phyloP scores from a whole-genome alignment of 2,888 invertebrate species.

The Stegana nigrithorax region DNA sequence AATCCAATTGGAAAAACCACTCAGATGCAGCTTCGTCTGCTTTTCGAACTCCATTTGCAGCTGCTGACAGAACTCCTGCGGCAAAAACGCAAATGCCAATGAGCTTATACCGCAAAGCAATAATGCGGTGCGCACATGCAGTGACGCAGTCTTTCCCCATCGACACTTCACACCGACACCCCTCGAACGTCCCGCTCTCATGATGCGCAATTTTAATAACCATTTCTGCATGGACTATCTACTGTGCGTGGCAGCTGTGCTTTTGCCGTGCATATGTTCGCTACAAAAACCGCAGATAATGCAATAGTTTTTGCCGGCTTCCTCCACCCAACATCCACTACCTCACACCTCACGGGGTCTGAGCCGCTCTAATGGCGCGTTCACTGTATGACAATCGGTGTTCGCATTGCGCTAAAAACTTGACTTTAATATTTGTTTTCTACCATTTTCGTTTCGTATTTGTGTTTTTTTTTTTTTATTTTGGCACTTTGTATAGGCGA shows the following conservation, averaged over 20 bases:
- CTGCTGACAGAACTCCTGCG: constrained; percentile 16
- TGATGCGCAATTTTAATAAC: constrained; percentile 11
- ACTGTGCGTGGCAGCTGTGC: not conserved
- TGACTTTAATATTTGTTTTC: no score
- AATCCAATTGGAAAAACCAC: constrained; percentile 7
- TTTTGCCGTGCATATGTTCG: not conserved
- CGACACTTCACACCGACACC: not conserved
- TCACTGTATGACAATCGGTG: no score
- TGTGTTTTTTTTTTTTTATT: no score
- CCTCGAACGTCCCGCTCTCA: not conserved
- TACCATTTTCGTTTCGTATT: no score
- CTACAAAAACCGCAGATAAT: not conserved
- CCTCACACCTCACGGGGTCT: no score
- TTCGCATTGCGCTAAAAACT: no score
- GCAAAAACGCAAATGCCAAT: constrained; percentile 13
- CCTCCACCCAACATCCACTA: no score
- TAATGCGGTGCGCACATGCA: not conserved
- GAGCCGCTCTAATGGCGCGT: no score
- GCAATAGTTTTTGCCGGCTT: not conserved
- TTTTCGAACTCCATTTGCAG: constrained; percentile 15
- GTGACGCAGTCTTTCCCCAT: not conserved
- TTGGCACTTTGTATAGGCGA: no score
- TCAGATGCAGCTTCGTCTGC: not conserved
- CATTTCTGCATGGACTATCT: no score
- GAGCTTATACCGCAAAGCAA: constrained; percentile 16